Conservation (phyloP, 2,797 vertebrate species). For the Pitangus sulphuratus region DNA sequence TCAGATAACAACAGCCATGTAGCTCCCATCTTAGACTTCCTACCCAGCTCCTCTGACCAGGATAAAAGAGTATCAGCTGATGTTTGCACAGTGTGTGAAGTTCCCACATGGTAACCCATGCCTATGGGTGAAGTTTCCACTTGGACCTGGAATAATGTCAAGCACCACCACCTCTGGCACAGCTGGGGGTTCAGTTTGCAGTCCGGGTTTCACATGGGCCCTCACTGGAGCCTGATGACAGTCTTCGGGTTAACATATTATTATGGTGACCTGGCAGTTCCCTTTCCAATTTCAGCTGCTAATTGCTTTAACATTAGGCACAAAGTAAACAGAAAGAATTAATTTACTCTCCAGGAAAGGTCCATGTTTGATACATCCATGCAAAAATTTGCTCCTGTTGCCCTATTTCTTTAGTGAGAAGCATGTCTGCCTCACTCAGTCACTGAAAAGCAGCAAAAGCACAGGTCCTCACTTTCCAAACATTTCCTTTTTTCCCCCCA, state of each 20-base stretch:
- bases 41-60: not conserved
- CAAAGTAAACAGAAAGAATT: not conserved
- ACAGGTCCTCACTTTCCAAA: not conserved
- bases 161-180: not conserved
- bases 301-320: not conserved
- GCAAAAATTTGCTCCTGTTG: not conserved
- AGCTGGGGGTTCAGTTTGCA: not conserved
- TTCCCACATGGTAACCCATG: not conserved
- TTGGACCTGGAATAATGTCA: not conserved
- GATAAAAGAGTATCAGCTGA: not conserved
- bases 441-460: not conserved
- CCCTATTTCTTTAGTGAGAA: not conserved
- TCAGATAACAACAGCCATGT: not conserved
- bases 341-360: not conserved
- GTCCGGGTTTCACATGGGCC: not conserved
- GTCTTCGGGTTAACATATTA: rapidly evolving
- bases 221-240: not conserved
- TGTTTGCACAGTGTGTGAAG: not conserved
- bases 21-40: not conserved
- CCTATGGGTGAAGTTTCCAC: not conserved
- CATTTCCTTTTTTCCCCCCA: not conserved
- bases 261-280: not conserved
- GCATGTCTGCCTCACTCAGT: not conserved
- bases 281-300: not conserved
- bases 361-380: not conserved